Percentiles rank a stretch among this genome's conserved stretches.
Conservation (phyloP, 2,113 vertebrate species). For the Lonchura striata region DNA sequence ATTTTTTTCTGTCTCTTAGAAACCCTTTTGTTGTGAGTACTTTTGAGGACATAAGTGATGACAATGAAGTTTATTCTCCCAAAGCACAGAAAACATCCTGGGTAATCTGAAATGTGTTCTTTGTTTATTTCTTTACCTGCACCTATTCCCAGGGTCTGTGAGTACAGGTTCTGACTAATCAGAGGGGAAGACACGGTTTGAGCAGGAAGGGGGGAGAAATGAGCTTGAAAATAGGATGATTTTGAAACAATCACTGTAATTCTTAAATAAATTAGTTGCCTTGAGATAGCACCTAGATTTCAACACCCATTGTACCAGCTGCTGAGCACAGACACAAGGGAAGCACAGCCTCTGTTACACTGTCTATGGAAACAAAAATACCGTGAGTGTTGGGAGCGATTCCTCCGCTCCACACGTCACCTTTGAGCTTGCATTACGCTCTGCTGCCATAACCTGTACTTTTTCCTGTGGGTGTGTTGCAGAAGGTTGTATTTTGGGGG, state of each 20-base stretch:
- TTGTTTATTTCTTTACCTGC: conserved; percentile 9
- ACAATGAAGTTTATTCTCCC: conserved; percentile 20
- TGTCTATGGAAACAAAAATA: background rate
- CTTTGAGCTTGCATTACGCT: background rate
- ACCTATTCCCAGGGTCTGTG: background rate
- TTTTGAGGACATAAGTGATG: background rate
- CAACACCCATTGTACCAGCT: background rate
- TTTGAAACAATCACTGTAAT: background rate
- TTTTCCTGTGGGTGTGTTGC: background rate
- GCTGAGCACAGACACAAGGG: background rate
- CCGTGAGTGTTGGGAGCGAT: background rate
- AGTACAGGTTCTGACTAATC: background rate
- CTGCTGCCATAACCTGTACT: background rate
- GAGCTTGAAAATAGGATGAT: background rate
- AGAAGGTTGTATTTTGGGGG: background rate
- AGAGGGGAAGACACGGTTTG: background rate
- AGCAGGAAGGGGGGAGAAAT: background rate
- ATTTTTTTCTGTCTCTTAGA: conserved; percentile 8
- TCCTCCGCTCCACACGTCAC: background rate
- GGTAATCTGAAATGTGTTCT: background rate
- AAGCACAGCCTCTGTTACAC: background rate
- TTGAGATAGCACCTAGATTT: background rate
- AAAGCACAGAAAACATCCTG: background rate
- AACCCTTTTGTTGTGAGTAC: conserved; percentile 22
- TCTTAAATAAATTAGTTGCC: background rate